phyloP scores from a whole-genome alignment of 2,888 invertebrate species.

The Rotaria socialis region DNA sequence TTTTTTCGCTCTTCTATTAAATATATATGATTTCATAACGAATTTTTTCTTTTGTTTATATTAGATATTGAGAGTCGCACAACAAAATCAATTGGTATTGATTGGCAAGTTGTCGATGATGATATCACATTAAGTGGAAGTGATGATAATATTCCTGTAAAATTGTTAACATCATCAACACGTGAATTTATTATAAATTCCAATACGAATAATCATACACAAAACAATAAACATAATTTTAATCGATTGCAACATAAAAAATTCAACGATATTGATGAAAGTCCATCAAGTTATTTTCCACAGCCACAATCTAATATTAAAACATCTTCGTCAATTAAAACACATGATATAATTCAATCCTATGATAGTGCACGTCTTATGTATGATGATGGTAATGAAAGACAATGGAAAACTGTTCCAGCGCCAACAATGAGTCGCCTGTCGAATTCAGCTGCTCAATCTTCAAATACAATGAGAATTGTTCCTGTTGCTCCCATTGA shows the following conservation, averaged over 20 bases:
- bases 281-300: conserved; percentile 27
- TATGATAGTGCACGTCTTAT: neutral
- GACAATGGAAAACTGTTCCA: neutral
- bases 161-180: neutral
- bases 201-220: neutral
- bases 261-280: neutral
- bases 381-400: neutral
- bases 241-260: neutral
- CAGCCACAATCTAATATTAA: neutral
- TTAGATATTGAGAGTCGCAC: neutral
- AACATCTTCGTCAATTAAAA: neutral
- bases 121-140: conserved; percentile 5
- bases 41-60: neutral
- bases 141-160: neutral
- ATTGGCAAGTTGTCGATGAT: conserved; percentile 23
- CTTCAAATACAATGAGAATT: neutral
- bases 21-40: no score
- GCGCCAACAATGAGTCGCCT: neutral
- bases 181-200: neutral
- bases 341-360: neutral
- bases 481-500: neutral
- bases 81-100: neutral
- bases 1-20: no score
- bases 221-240: neutral
- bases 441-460: neutral